These are phyloP conservation scores for Pitangus sulphuratus DNA, from an alignment of 2,797 vertebrate genomes.

Conservation along the genomic window DNA sequence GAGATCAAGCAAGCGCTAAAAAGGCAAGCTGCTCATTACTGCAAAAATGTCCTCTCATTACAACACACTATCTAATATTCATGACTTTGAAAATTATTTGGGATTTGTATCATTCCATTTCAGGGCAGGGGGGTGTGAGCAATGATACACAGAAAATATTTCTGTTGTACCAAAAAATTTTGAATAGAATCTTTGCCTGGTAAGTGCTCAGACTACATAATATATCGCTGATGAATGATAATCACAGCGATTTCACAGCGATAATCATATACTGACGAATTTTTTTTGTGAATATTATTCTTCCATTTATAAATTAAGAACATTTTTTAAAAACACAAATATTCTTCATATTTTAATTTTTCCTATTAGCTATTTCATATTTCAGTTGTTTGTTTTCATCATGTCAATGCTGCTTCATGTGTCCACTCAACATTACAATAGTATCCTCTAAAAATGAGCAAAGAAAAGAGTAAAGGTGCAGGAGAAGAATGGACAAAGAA, in stretches of 20 bases:
- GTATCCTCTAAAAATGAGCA: not conserved
- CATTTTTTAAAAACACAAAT: not conserved
- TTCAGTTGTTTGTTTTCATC: not conserved
- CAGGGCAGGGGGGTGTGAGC: fast-evolving
- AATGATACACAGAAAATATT: not conserved
- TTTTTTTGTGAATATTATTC: not conserved
- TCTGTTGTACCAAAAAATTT: not conserved
- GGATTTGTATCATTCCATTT: not conserved
- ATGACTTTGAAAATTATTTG: not conserved
- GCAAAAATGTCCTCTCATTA: not conserved
- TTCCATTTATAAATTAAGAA: not conserved
- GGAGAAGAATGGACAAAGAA: not conserved
- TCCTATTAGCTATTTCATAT: not conserved
- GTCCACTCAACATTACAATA: not conserved
- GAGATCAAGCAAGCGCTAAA: not conserved
- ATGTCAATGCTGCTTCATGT: not conserved
- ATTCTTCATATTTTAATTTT: not conserved
- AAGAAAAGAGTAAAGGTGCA: not conserved
- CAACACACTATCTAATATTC: fast-evolving
- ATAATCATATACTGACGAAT: too few species aligned
- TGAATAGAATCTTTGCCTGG: not conserved
- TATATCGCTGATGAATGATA: not conserved
- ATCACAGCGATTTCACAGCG: not conserved
- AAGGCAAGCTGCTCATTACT: not conserved
- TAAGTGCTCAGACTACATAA: not conserved